Evolutionary conservation across 2,888 invertebrate species (phyloP).

Genomic region (Automeris io): DNA sequence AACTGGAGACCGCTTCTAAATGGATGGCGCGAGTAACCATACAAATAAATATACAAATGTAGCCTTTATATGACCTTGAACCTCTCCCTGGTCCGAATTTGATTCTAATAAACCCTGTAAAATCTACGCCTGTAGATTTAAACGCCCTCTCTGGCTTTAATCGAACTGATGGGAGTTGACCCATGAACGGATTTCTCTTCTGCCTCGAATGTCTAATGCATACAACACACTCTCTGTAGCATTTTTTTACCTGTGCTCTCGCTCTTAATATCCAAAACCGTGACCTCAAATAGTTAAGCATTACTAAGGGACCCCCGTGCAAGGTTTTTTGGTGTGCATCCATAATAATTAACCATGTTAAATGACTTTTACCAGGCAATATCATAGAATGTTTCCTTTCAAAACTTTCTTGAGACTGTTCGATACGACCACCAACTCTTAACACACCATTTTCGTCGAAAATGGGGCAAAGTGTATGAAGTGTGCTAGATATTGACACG

Average conservation of each 20-base stretch:
- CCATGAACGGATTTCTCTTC: constrained; percentile 12
- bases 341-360: constrained; percentile 12
- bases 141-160: constrained; percentile 11
- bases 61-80: constrained; percentile 12
- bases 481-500: constrained; percentile 10
- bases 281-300: constrained; percentile 14
- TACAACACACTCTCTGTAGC: constrained; percentile 12
- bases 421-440: constrained; percentile 15
- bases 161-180: constrained; percentile 12
- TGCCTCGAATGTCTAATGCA: constrained; percentile 11
- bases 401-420: constrained; percentile 6
- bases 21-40: constrained; percentile 23
- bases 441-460: constrained; percentile 12
- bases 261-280: constrained; percentile 15
- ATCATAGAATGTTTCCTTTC: constrained; percentile 14
- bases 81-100: constrained; percentile 14
- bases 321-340: constrained; percentile 20
- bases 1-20: constrained; percentile 23
- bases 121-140: constrained; percentile 13
- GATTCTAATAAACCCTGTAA: constrained; percentile 12
- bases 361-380: constrained; percentile 10
- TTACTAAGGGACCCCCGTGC: constrained; percentile 20
- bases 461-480: constrained; percentile 10
- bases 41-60: constrained; percentile 18
- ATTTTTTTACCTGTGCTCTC: constrained; percentile 10